Evolutionary conservation across 2,888 invertebrate species (phyloP).

Genomic region (Empis livida): DNA sequence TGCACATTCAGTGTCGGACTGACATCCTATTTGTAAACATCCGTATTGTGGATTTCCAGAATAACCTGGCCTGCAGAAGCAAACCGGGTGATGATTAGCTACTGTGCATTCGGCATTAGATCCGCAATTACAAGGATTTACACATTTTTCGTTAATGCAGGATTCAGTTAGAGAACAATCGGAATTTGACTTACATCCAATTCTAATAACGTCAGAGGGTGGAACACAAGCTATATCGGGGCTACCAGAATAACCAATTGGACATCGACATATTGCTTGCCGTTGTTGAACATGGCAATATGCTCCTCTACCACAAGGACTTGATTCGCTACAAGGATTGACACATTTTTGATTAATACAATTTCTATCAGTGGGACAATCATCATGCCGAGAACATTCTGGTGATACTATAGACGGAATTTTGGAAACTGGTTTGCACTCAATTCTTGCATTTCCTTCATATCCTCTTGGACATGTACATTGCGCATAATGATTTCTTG

Average conservation of each 20-base stretch:
- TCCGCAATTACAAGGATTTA: slow-evolving; percentile 77
- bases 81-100: slow-evolving; percentile 72
- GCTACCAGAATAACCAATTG: slow-evolving; percentile 61
- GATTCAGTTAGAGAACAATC: slow-evolving; percentile 74
- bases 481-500: slow-evolving; percentile 58
- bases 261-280: slow-evolving; percentile 66
- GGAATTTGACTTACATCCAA: slow-evolving; percentile 64
- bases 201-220: slow-evolving; percentile 45
- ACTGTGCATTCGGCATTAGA: slow-evolving; percentile 70
- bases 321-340: slow-evolving; percentile 57
- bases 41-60: slow-evolving; percentile 76
- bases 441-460: slow-evolving; percentile 63
- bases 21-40: slow-evolving; percentile 70
- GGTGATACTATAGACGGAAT: slow-evolving; percentile 26
- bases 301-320: slow-evolving; percentile 67
- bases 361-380: slow-evolving; percentile 59
- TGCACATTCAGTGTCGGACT: slow-evolving; percentile 69
- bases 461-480: slow-evolving; percentile 70
- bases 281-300: slow-evolving; percentile 70
- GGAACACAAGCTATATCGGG: slow-evolving; percentile 59
- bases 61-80: slow-evolving; percentile 67
- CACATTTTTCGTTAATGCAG: slow-evolving; percentile 67
- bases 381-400: slow-evolving; percentile 66
- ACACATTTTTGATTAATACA: slow-evolving; percentile 66
- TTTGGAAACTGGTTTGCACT: slow-evolving; percentile 40